phyloP scores from a whole-genome alignment of 1,140 invertebrate genomes.

The Zaprionus ghesquierei region DNA sequence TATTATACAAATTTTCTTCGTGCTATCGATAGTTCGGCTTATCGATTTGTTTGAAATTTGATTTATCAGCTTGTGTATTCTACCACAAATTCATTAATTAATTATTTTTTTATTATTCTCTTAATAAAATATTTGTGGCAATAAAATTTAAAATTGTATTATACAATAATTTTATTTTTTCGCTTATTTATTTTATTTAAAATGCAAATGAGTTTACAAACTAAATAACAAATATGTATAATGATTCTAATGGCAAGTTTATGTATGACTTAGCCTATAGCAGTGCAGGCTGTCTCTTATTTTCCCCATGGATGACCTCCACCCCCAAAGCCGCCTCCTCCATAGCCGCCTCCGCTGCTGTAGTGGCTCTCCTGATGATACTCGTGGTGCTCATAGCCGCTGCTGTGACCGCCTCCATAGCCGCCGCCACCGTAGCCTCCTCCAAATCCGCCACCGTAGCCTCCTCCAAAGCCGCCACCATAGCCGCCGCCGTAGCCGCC shows the following conservation, averaged over 20 bases:
- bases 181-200: slow-evolving; percentile 1
- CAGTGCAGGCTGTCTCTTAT: slow-evolving; percentile 6
- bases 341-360: slow-evolving; percentile 44
- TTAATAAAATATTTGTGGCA: too few relatives aligned
- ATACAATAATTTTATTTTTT: background rate
- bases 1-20: background rate
- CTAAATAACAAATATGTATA: slow-evolving; percentile 56
- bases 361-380: slow-evolving; percentile 62
- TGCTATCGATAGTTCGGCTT: background rate
- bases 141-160: too few relatives aligned
- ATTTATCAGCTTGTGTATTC: too few relatives aligned
- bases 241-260: slow-evolving; percentile 44
- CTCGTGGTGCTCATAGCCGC: slow-evolving; percentile 62
- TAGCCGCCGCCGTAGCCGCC: slow-evolving; percentile 27
- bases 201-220: slow-evolving; percentile 41
- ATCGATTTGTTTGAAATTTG: too few relatives aligned
- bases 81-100: too few relatives aligned
- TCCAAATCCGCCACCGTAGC: slow-evolving; percentile 35
- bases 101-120: too few relatives aligned
- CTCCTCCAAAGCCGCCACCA: slow-evolving; percentile 52
- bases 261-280: background rate
- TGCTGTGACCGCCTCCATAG: slow-evolving; percentile 27
- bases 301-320: slow-evolving; percentile 63
- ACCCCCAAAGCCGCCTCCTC: slow-evolving; percentile 33
- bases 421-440: slow-evolving; percentile 45